These are phyloP conservation scores for Matsumurasca onukii DNA, from an alignment of 1,140 invertebrate genomes.

Conservation along the genomic window DNA sequence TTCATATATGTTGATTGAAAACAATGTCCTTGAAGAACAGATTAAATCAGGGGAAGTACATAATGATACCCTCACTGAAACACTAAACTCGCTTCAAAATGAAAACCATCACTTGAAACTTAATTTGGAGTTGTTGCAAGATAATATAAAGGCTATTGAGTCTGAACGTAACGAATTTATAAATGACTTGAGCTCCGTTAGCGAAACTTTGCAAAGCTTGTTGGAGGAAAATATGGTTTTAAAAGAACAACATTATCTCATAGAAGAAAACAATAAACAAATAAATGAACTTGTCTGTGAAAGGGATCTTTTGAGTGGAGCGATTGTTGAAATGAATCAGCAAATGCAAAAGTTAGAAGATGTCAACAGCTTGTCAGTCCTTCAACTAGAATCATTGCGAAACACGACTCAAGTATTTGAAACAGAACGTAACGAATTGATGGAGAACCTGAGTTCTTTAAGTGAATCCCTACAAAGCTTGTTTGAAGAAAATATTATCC, in stretches of 20 bases:
- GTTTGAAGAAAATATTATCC: too few relatives aligned
- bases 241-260: not conserved
- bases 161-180: not conserved
- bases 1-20: too few relatives aligned
- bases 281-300: not conserved
- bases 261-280: not conserved
- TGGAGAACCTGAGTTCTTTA: too few relatives aligned
- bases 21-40: not conserved
- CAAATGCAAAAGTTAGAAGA: not conserved
- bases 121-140: not conserved
- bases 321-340: not conserved
- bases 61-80: not conserved
- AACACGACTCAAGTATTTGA: too few relatives aligned
- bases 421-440: not conserved
- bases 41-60: not conserved
- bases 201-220: constrained; percentile 5
- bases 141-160: not conserved
- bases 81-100: not conserved
- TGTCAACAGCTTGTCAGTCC: not conserved
- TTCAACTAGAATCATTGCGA: too few relatives aligned
- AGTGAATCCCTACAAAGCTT: too few relatives aligned
- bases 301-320: not conserved
- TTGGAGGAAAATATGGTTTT: not conserved
- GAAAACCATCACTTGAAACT: not conserved
- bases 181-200: not conserved